A percentile compares a stretch with the other conserved stretches of the same genome.
phyloP scores from a whole-genome alignment of 2,113 vertebrate genomes.

The Promerops cafer region DNA sequence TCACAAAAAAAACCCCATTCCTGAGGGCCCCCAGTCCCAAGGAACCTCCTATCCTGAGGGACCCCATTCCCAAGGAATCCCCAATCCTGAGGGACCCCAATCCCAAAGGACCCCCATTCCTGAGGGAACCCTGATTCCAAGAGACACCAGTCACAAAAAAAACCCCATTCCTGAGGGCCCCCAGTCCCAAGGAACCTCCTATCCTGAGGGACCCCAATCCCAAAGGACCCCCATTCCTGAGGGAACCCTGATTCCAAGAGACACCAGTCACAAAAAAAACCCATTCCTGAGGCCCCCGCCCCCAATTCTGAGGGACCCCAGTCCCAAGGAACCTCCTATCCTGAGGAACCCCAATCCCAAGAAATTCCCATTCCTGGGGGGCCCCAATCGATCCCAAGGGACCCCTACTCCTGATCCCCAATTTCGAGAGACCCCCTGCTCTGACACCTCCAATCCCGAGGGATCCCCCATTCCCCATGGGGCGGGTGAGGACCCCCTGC shows the following conservation, averaged over 20 bases:
- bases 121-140: neutral
- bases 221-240: neutral
- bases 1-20: neutral
- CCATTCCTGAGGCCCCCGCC: neutral
- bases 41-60: neutral
- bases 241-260: neutral
- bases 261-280: neutral
- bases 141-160: too few relatives aligned
- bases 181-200: too few relatives aligned
- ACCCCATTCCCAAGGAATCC: too few relatives aligned
- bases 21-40: too few relatives aligned
- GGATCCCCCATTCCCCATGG: too few relatives aligned
- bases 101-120: neutral
- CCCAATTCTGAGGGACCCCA: too few relatives aligned
- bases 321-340: too few relatives aligned
- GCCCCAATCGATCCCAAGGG: neutral
- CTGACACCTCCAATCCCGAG: neutral
- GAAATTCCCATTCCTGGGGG: neutral
- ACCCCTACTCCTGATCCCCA: neutral
- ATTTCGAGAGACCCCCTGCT: rapidly evolving
- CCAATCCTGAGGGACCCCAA: neutral
- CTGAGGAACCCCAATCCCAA: neutral
- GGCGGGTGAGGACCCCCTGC: rapidly evolving
- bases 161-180: too few relatives aligned
- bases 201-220: rapidly evolving